phyloP scores from a whole-genome alignment of 2,113 vertebrate species.

The Rhodinocichla rosea region DNA sequence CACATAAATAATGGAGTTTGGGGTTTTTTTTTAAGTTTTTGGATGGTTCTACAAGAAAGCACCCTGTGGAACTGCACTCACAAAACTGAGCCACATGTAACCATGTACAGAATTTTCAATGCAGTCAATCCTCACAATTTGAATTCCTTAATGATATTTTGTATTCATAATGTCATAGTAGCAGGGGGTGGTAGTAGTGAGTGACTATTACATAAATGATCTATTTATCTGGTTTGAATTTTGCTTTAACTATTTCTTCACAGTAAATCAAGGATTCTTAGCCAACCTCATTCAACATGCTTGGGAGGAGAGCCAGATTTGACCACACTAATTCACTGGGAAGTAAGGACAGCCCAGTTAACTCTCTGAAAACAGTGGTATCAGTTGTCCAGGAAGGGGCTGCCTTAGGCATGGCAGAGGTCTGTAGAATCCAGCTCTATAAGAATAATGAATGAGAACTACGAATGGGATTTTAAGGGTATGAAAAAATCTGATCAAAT shows the following conservation, averaged over 20 bases:
- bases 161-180: background rate
- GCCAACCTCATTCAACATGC: background rate
- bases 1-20: no score
- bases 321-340: background rate
- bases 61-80: background rate
- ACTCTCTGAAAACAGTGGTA: background rate
- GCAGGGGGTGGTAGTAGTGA: background rate
- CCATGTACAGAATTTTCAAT: background rate
- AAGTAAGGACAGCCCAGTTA: background rate
- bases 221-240: constrained; percentile 27
- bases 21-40: background rate
- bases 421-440: background rate
- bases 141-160: background rate
- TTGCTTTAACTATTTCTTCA: constrained; percentile 17
- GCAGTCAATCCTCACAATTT: background rate
- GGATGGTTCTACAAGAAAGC: background rate
- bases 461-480: background rate
- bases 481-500: background rate
- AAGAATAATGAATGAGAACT: background rate
- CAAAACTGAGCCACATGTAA: background rate
- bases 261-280: constrained; percentile 8
- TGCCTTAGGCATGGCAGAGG: background rate
- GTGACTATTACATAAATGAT: background rate
- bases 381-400: background rate
- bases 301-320: background rate